Conservation (phyloP, 2,113 vertebrate genomes). For the Nanorana parkeri region DNA sequence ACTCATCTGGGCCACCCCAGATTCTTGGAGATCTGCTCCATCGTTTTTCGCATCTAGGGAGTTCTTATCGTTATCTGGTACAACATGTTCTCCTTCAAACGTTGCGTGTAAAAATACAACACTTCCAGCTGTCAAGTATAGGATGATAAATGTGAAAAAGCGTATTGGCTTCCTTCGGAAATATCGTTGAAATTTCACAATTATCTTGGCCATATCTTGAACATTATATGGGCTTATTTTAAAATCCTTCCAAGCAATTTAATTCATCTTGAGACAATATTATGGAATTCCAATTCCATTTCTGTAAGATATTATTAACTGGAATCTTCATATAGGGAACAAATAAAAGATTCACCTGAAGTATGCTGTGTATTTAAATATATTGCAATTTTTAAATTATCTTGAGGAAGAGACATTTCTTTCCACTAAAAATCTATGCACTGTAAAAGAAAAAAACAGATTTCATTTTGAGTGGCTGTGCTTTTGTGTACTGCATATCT, state of each 20-base stretch:
- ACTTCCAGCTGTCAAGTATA: slow-evolving; percentile 92
- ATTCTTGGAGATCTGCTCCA: slow-evolving; percentile 69
- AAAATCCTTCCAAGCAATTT: slow-evolving; percentile 27
- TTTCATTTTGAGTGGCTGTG: neutral
- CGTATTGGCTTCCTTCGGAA: slow-evolving; percentile 89
- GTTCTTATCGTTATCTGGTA: slow-evolving; percentile 61
- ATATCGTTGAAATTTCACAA: slow-evolving; percentile 91
- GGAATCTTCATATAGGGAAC: neutral
- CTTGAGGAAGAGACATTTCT: neutral
- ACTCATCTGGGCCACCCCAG: slow-evolving; percentile 72
- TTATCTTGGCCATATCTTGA: slow-evolving; percentile 86
- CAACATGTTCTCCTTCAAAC: slow-evolving; percentile 76
- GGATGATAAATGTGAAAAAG: slow-evolving; percentile 90
- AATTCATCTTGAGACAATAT: neutral
- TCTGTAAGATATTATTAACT: slow-evolving; percentile 1
- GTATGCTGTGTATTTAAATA: neutral
- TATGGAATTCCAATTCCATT: slow-evolving; percentile 10
- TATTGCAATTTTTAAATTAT: neutral
- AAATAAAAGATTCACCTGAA: neutral
- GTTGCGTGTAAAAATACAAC: slow-evolving; percentile 90
- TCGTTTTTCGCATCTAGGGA: slow-evolving; percentile 58
- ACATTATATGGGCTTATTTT: slow-evolving; percentile 67
- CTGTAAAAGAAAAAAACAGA: slow-evolving; percentile 18
- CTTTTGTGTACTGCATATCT: neutral
- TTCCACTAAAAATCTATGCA: slow-evolving; percentile 16